Percentiles rank a stretch among this genome's conserved stretches.
Conservation (phyloP, 1,140 invertebrate genomes). For the Lethocerus indicus region DNA sequence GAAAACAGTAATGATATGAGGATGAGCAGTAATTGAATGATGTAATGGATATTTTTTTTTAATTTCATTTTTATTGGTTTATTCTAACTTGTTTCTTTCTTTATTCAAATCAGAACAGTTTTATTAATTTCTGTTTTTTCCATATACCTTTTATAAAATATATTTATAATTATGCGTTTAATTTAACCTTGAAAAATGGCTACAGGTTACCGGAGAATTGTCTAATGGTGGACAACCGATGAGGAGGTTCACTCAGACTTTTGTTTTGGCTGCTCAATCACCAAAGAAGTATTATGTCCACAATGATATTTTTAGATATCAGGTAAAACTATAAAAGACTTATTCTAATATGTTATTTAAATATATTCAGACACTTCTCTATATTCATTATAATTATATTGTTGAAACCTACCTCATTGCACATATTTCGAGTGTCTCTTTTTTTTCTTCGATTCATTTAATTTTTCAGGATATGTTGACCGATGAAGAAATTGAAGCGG, state of each 20-base stretch:
- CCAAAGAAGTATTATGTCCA: conserved; percentile 96
- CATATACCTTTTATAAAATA: no score
- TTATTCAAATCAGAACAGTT: not conserved
- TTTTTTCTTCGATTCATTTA: not conserved
- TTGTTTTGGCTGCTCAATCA: conserved; percentile 84
- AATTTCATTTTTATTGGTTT: no score
- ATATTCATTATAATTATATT: not conserved
- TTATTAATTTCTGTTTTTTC: conserved; percentile 8
- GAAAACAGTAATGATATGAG: no score
- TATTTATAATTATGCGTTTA: no score
- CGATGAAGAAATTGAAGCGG: conserved; percentile 51
- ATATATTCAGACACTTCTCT: no score
- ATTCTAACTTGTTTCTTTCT: not conserved
- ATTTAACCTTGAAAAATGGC: no score
- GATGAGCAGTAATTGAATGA: no score
- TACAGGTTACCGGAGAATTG: conserved; percentile 79
- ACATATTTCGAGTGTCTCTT: not conserved
- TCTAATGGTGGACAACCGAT: conserved; percentile 92
- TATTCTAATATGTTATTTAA: no score
- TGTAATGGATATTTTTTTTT: no score
- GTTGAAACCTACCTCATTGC: not conserved
- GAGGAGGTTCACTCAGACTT: conserved; percentile 94
- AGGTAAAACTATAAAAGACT: conserved; percentile 31
- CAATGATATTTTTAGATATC: conserved; percentile 97
- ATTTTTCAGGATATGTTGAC: conserved; percentile 44